A percentile compares a stretch with the other conserved stretches of the same genome.
Conservation (phyloP, 2,113 vertebrate species). For the Cynocephalus volans region DNA sequence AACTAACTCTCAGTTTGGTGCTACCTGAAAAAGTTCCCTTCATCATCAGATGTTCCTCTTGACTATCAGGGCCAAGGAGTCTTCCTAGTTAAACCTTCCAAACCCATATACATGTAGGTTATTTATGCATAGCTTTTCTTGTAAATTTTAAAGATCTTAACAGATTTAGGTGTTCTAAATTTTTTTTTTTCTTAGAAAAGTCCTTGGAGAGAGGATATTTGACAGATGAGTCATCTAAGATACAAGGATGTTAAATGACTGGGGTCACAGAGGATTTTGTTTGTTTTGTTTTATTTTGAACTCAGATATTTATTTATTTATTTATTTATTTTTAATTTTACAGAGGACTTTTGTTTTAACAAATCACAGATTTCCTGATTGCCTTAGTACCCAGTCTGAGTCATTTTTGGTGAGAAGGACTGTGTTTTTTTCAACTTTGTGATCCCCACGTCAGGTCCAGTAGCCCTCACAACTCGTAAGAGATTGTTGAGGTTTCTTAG, state of each 20-base stretch:
- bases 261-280: background rate
- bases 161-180: background rate
- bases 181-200: conserved; percentile 48
- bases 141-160: background rate
- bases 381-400: background rate
- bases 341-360: conserved; percentile 35
- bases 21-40: background rate
- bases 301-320: too few relatives aligned
- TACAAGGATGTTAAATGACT: background rate
- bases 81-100: background rate
- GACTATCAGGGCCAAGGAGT: background rate
- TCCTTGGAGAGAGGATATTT: background rate
- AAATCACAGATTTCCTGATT: background rate
- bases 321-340: too few relatives aligned
- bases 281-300: too few relatives aligned
- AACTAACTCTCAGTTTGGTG: background rate
- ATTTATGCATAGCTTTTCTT: background rate
- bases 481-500: background rate
- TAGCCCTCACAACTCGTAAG: background rate
- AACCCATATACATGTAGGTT: background rate
- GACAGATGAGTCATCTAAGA: conserved; percentile 10
- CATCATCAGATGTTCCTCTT: background rate
- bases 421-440: background rate
- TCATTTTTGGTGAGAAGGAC: background rate
- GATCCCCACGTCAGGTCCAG: background rate